Evolutionary conservation across 2,113 vertebrate genomes (phyloP).

Genomic region (Micronycteris hirsuta): DNA sequence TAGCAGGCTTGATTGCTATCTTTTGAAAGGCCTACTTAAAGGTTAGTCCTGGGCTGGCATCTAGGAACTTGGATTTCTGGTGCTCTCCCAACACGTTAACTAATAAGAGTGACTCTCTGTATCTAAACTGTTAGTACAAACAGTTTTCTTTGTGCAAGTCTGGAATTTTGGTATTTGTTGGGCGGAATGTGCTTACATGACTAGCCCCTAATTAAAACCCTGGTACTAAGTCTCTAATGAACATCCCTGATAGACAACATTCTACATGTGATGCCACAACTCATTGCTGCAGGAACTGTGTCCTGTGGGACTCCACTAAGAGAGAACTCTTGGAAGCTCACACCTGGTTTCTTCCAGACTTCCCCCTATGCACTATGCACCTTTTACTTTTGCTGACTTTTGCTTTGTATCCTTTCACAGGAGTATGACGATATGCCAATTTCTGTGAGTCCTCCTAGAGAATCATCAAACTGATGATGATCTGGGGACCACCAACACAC

Average conservation of each 20-base stretch:
- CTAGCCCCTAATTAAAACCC: neutral
- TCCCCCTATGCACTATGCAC: neutral
- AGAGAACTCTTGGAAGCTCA: neutral
- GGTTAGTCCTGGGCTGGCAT: neutral
- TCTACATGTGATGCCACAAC: neutral
- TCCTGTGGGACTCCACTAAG: neutral
- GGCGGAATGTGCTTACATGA: neutral
- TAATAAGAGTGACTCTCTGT: neutral
- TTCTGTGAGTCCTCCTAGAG: neutral
- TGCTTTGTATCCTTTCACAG: neutral
- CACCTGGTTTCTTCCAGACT: conserved; percentile 1
- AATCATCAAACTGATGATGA: neutral
- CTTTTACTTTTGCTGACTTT: neutral
- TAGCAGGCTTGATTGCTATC: neutral
- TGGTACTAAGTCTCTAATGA: neutral
- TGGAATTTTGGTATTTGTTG: neutral
- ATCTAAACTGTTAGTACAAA: neutral
- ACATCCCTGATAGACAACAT: neutral
- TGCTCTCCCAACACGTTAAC: neutral
- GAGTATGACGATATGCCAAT: neutral
- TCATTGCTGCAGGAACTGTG: neutral
- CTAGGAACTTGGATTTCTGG: neutral
- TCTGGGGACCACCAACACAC: neutral
- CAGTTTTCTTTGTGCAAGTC: neutral
- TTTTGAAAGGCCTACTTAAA: neutral